Conservation (phyloP, 2,888 invertebrate genomes). For the Electrophaes corylata region DNA sequence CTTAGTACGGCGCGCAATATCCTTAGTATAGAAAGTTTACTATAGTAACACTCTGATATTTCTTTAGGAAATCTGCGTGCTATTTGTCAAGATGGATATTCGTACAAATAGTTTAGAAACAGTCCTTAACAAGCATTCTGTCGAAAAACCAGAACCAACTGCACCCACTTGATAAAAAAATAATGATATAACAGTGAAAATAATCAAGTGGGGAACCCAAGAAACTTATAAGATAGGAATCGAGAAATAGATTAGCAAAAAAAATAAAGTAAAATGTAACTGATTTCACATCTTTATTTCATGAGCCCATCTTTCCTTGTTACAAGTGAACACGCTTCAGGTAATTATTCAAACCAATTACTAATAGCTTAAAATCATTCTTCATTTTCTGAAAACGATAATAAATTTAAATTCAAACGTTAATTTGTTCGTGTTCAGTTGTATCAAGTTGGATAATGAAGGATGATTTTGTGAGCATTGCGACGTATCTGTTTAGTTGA, state of each 20-base stretch:
- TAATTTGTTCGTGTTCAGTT: slow-evolving; percentile 66
- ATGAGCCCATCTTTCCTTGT: slow-evolving; percentile 34
- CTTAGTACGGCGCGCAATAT: no score
- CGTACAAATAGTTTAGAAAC: slow-evolving; percentile 49
- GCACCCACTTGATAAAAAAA: slow-evolving; percentile 34
- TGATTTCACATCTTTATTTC: slow-evolving; percentile 29
- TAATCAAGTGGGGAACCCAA: slow-evolving; percentile 1
- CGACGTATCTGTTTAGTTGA: neutral
- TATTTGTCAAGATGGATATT: slow-evolving; percentile 27
- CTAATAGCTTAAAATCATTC: slow-evolving; percentile 51
- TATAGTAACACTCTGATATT: slow-evolving; percentile 1
- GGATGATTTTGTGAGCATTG: slow-evolving; percentile 51
- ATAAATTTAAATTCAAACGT: neutral
- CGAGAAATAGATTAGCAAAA: slow-evolving; percentile 22
- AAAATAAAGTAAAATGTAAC: slow-evolving; percentile 54
- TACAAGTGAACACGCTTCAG: slow-evolving; percentile 71
- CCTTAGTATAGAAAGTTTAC: no score
- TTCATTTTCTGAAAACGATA: slow-evolving; percentile 60
- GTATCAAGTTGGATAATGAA: slow-evolving; percentile 70
- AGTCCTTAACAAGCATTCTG: slow-evolving; percentile 49
- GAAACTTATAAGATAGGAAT: neutral
- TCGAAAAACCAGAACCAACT: slow-evolving; percentile 52
- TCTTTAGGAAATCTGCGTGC: slow-evolving; percentile 33
- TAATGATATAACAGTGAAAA: slow-evolving; percentile 5
- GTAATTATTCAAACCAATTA: slow-evolving; percentile 51